phyloP scores from a whole-genome alignment of 2,113 vertebrate genomes.

The Coracopsis vasa region DNA sequence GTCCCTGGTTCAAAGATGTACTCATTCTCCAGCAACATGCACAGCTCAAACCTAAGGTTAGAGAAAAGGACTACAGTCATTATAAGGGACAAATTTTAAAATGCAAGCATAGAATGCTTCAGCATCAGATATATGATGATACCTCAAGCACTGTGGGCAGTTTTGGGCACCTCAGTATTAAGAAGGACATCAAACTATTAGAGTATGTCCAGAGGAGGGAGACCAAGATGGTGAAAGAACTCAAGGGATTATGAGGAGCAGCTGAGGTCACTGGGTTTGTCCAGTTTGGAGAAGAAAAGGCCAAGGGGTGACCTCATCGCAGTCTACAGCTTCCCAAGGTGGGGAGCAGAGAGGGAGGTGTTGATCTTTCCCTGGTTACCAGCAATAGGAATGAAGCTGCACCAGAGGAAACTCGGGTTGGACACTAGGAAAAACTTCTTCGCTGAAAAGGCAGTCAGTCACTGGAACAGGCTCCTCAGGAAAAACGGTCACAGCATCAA shows the following conservation, averaged over 20 bases:
- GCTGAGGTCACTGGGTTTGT: not conserved
- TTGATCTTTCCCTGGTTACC: not conserved
- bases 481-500: not conserved
- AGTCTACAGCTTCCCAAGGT: not conserved
- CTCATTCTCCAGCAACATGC: conserved; percentile 27
- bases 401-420: not conserved
- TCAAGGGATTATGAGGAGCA: rapidly evolving
- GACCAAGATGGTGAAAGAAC: not conserved
- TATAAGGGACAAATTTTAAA: not conserved
- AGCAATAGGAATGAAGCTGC: rapidly evolving
- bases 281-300: not conserved
- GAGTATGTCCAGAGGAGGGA: not conserved
- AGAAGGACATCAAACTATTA: not conserved
- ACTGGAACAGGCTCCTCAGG: not conserved
- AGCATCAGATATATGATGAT: not conserved
- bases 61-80: not conserved
- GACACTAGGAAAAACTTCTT: not conserved
- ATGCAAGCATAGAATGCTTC: not conserved
- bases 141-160: not conserved
- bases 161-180: not conserved
- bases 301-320: rapidly evolving
- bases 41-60: conserved; percentile 14
- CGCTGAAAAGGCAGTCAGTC: not conserved
- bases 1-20: conserved; percentile 16
- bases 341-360: rapidly evolving